Conservation (phyloP, 2,113 vertebrate genomes). For the Lipophrys pholis region DNA sequence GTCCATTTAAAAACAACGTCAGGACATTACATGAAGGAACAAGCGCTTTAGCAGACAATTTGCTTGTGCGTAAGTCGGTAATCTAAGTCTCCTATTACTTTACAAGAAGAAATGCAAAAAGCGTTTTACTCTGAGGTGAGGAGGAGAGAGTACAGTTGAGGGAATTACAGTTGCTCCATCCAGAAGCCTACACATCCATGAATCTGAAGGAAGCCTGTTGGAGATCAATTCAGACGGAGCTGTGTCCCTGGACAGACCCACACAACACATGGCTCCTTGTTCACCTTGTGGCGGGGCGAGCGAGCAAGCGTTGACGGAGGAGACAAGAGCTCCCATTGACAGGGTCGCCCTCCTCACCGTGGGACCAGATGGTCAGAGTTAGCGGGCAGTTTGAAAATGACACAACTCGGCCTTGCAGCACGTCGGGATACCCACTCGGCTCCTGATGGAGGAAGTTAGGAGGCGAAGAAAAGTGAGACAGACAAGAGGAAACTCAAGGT, state of each 20-base stretch:
- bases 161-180: conserved; percentile 38
- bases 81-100: too few relatives aligned
- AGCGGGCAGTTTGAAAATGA: conserved; percentile 75
- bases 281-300: conserved; percentile 56
- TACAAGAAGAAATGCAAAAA: too few relatives aligned
- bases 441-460: conserved; percentile 26
- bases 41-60: too few relatives aligned
- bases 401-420: conserved; percentile 58
- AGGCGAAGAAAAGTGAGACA: conserved; percentile 18
- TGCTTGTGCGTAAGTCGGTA: too few relatives aligned
- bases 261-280: conserved; percentile 69
- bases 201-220: conserved; percentile 35
- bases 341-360: conserved; percentile 47
- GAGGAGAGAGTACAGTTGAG: conserved; percentile 22
- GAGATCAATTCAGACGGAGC: conserved; percentile 35
- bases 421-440: conserved; percentile 59
- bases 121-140: neutral
- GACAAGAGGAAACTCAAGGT: neutral
- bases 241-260: conserved; percentile 8
- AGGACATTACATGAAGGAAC: too few relatives aligned
- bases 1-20: too few relatives aligned
- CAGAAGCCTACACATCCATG: conserved; percentile 22
- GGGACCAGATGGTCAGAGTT: conserved; percentile 79
- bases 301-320: conserved; percentile 59
- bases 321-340: conserved; percentile 79